A percentile compares a stretch with the other conserved stretches of the same genome.
Conservation (phyloP, 2,113 vertebrate species). For the Podocnemis expansa region DNA sequence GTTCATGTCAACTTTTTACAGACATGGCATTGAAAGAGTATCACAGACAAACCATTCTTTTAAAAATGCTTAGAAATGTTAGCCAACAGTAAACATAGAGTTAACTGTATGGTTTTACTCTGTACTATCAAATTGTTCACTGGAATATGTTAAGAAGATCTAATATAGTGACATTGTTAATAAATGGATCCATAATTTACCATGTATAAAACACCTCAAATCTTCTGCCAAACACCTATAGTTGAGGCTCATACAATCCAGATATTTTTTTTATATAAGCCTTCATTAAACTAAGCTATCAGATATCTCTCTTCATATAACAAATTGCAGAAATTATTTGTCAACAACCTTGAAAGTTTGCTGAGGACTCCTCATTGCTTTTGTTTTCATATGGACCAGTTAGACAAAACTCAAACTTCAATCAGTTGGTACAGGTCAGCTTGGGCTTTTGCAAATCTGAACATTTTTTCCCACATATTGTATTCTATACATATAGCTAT, state of each 20-base stretch:
- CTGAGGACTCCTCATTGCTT: not conserved
- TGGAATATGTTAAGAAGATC: constrained; percentile 5
- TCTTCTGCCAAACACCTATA: not conserved
- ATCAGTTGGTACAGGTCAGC: not conserved
- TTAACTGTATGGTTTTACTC: not conserved
- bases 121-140: not conserved
- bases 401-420: not conserved
- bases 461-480: not conserved
- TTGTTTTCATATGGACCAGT: not conserved
- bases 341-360: not conserved
- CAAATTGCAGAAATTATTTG: not conserved
- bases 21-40: not conserved
- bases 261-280: not conserved
- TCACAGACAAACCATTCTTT: constrained; percentile 4
- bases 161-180: not conserved
- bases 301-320: not conserved
- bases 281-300: not conserved
- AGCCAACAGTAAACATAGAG: constrained; percentile 31
- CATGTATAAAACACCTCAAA: not conserved
- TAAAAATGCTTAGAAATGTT: constrained; percentile 30
- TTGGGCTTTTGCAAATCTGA: not conserved
- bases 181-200: not conserved
- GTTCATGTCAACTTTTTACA: not conserved
- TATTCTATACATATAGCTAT: not conserved
- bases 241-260: not conserved